These are phyloP conservation scores for Pantherophis vulpinus DNA, from an alignment of 2,797 vertebrate genomes.

Conservation along the genomic window DNA sequence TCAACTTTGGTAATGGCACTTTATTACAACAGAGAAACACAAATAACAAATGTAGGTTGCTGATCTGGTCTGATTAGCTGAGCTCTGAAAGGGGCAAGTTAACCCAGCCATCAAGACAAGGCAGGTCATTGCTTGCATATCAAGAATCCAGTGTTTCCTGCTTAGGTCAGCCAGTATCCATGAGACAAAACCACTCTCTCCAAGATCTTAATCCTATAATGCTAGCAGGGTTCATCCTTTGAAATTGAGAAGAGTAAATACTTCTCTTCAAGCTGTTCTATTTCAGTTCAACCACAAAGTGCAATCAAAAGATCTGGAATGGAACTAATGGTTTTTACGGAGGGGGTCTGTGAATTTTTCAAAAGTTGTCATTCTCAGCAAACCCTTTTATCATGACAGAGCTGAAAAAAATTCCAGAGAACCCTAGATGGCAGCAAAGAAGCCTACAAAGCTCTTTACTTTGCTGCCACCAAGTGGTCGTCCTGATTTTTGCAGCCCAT, in stretches of 20 bases:
- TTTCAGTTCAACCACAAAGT: neutral
- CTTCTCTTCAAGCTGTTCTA: neutral
- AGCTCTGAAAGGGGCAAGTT: neutral
- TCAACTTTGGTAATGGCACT: neutral
- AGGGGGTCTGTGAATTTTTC: neutral
- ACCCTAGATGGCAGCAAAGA: neutral
- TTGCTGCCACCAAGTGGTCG: neutral
- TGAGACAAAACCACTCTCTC: neutral
- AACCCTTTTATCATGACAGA: neutral
- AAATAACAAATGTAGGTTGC: neutral
- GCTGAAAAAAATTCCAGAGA: neutral
- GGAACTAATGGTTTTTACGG: neutral
- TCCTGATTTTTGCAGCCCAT: neutral
- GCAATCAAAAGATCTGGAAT: neutral
- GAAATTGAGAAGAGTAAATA: neutral
- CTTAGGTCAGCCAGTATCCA: neutral
- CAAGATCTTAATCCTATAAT: neutral
- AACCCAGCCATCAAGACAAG: neutral
- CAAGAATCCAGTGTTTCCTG: neutral
- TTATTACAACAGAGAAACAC: neutral
- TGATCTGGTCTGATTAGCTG: neutral
- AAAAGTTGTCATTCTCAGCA: neutral
- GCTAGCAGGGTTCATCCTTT: neutral
- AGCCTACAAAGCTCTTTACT: neutral
- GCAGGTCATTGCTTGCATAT: neutral